phyloP scores from a whole-genome alignment of 2,113 vertebrate genomes.

The Indicator maculatus region DNA sequence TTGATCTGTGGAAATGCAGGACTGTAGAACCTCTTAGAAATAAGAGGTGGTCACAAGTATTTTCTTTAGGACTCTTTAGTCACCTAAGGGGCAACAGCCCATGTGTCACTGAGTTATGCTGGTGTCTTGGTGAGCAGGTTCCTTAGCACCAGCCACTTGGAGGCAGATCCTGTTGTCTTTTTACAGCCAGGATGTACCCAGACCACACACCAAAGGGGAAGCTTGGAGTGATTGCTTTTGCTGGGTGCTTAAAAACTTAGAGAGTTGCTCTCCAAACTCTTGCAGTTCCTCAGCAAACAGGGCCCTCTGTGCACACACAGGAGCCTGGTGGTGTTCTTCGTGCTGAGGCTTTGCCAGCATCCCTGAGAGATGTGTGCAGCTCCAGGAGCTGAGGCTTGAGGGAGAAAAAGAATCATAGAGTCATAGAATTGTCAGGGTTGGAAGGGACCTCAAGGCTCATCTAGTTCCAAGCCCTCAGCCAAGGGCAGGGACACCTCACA shows the following conservation, averaged over 20 bases:
- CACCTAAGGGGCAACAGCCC: neutral
- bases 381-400: neutral
- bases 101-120: rapidly evolving
- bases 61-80: neutral
- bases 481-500: no score
- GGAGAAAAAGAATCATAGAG: neutral
- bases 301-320: neutral
- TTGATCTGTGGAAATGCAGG: neutral
- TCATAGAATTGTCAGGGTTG: no score
- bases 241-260: neutral
- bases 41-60: neutral
- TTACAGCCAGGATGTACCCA: neutral
- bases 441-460: no score
- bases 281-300: neutral
- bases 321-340: neutral
- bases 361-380: neutral
- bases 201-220: neutral
- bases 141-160: neutral
- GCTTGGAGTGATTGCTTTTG: neutral
- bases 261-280: neutral
- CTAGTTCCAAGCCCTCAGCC: no score
- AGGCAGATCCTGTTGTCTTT: neutral
- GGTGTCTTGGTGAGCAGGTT: neutral
- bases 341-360: neutral
- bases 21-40: neutral